These are phyloP conservation scores for Byasa hedistus DNA, from an alignment of 2,888 invertebrate genomes.

Conservation along the genomic window DNA sequence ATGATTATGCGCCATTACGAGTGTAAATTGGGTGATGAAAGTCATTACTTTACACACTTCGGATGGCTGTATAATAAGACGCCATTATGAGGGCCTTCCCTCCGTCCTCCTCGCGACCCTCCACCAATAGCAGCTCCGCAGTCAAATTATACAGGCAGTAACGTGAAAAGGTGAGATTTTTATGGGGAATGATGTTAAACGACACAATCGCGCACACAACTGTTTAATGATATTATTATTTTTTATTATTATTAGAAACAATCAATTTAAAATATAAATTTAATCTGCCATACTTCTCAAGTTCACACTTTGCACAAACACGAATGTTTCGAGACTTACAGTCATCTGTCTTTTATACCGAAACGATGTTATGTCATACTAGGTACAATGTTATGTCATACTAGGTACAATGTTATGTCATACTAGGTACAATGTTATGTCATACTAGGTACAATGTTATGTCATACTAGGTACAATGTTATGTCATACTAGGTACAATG, in stretches of 20 bases:
- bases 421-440: no score
- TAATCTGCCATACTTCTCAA: no score
- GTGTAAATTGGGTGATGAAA: conserved; percentile 26
- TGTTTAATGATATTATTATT: conserved; percentile 1
- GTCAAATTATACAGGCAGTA: conserved; percentile 17
- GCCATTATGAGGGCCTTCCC: conserved; percentile 36
- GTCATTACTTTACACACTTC: conserved; percentile 38
- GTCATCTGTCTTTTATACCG: no score
- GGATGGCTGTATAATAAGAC: conserved; percentile 36
- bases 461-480: no score
- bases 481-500: no score
- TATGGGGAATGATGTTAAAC: conserved; percentile 30
- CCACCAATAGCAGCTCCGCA: neutral
- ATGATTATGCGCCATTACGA: conserved; percentile 1
- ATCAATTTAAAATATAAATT: neutral
- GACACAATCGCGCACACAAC: conserved; percentile 31
- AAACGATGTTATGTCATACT: no score
- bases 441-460: no score
- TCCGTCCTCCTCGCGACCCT: neutral
- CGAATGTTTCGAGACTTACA: no score
- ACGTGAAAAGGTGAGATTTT: conserved; percentile 32
- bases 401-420: no score
- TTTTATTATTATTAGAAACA: neutral
- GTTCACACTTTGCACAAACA: no score
- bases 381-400: no score